Conservation (phyloP, 2,113 vertebrate genomes). For the Phasianus colchicus region DNA sequence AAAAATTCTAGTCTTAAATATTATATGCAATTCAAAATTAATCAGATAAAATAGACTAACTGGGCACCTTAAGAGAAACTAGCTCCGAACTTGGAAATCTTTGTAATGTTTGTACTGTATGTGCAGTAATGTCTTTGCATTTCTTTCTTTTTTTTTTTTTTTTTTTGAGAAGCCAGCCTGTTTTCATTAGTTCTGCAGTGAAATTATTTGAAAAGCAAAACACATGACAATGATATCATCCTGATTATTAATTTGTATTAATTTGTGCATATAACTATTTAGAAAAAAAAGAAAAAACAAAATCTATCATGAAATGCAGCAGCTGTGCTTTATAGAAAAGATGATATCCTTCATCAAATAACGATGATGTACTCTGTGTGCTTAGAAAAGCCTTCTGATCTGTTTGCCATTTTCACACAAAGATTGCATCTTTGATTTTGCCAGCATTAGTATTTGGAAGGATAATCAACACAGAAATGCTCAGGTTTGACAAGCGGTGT, state of each 20-base stretch:
- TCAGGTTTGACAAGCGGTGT: conserved; percentile 37
- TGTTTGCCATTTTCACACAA: conserved; percentile 2
- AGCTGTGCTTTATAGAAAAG: neutral
- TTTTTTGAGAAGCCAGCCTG: neutral
- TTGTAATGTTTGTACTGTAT: neutral
- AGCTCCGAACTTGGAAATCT: conserved; percentile 4
- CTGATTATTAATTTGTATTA: neutral
- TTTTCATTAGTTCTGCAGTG: conserved; percentile 47
- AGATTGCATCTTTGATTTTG: conserved; percentile 25
- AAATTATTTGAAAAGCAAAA: conserved; percentile 57
- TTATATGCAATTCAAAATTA: neutral
- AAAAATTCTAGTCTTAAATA: neutral
- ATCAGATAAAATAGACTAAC: neutral
- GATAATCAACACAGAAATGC: conserved; percentile 42
- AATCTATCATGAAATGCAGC: neutral
- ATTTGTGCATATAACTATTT: neutral
- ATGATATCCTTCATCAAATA: conserved; percentile 21
- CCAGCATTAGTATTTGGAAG: conserved; percentile 5
- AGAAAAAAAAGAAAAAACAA: neutral
- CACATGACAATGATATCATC: neutral
- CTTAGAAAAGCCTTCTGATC: conserved; percentile 22
- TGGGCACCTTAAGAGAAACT: neutral
- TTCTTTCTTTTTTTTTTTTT: neutral
- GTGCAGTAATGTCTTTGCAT: conserved; percentile 4
- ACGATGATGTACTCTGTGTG: neutral